phyloP scores from a whole-genome alignment of 2,888 invertebrate genomes.

The Phoronis australis region DNA sequence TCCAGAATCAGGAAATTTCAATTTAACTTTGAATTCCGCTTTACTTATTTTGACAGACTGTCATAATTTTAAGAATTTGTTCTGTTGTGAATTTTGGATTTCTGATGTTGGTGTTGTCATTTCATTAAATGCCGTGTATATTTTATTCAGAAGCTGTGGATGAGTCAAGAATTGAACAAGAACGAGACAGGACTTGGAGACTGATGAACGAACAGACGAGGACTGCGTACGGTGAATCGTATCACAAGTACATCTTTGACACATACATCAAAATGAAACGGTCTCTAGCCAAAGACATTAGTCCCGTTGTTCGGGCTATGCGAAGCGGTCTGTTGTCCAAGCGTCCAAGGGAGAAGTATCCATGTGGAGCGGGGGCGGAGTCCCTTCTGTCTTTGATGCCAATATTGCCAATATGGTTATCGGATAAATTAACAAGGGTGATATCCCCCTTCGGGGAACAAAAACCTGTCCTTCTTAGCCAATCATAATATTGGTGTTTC shows the following conservation, averaged over 20 bases:
- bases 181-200: slow-evolving; percentile 37
- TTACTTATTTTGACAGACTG: too few species aligned
- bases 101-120: too few species aligned
- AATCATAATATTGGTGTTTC: too few species aligned
- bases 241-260: slow-evolving; percentile 32
- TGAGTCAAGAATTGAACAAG: slow-evolving; percentile 22
- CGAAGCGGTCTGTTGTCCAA: slow-evolving; percentile 42
- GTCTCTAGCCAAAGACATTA: slow-evolving; percentile 34
- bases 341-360: slow-evolving; percentile 35
- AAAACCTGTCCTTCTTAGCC: too few species aligned
- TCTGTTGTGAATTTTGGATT: too few species aligned
- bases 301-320: slow-evolving; percentile 41
- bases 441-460: too few species aligned
- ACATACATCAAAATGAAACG: slow-evolving; percentile 22
- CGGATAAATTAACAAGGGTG: slow-evolving; percentile 30
- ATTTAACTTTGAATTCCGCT: too few species aligned
- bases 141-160: slow-evolving; percentile 28
- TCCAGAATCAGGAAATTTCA: too few species aligned
- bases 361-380: slow-evolving; percentile 40
- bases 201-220: slow-evolving; percentile 29
- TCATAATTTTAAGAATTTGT: too few species aligned
- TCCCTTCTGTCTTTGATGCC: slow-evolving; percentile 31
- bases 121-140: too few species aligned
- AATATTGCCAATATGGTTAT: slow-evolving; percentile 40
- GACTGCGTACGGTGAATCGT: slow-evolving; percentile 33